Percentiles rank a stretch among this genome's conserved stretches.
These are phyloP conservation scores for Scaptomyza tumidula DNA, from an alignment of 2,888 invertebrate species.

Conservation along the genomic window DNA sequence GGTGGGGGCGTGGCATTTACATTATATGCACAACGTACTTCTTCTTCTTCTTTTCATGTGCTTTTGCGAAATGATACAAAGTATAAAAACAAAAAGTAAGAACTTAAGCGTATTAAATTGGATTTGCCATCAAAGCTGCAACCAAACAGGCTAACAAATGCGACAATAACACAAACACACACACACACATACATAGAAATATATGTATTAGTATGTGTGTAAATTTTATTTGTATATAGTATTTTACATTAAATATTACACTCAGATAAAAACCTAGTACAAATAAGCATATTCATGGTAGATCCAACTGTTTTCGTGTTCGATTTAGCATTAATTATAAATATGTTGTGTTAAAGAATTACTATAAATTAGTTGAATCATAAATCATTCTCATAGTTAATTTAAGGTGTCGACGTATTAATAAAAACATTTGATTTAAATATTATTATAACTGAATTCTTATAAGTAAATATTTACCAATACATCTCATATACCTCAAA, in stretches of 20 bases:
- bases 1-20: slow-evolving; percentile 33
- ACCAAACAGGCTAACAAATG: slow-evolving; percentile 73
- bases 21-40: slow-evolving; percentile 23
- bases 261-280: neutral
- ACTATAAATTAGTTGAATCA: too few relatives aligned
- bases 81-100: slow-evolving; percentile 69
- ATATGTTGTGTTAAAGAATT: too few relatives aligned
- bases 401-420: too few relatives aligned
- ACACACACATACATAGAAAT: slow-evolving; percentile 19
- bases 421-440: too few relatives aligned
- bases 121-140: slow-evolving; percentile 79
- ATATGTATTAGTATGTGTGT: slow-evolving; percentile 9
- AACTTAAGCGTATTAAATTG: slow-evolving; percentile 82
- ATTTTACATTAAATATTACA: slow-evolving; percentile 33
- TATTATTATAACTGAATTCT: too few relatives aligned
- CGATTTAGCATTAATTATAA: too few relatives aligned
- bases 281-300: too few relatives aligned
- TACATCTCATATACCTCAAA: too few relatives aligned
- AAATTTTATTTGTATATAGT: slow-evolving; percentile 25
- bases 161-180: slow-evolving; percentile 30
- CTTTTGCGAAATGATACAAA: slow-evolving; percentile 39
- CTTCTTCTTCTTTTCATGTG: slow-evolving; percentile 13
- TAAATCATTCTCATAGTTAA: too few relatives aligned
- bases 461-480: too few relatives aligned
- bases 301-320: too few relatives aligned